Conservation (phyloP, 2,888 invertebrate species). For the Apeira syringaria region DNA sequence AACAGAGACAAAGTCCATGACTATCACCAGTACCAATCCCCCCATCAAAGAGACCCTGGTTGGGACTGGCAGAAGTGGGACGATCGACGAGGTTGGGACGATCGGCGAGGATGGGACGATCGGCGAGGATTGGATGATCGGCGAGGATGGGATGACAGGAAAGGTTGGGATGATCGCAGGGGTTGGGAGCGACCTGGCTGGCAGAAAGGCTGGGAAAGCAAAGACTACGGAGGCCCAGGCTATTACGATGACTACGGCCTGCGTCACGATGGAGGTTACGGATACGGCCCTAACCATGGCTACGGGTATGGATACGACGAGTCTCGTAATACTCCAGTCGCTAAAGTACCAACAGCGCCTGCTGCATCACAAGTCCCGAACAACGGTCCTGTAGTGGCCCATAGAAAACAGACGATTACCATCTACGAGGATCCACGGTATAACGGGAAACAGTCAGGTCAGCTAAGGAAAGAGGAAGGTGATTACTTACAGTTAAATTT, state of each 20-base stretch:
- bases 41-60: slow-evolving; percentile 53
- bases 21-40: slow-evolving; percentile 55
- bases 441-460: slow-evolving; percentile 63
- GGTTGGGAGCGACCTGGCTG: slow-evolving; percentile 48
- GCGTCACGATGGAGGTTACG: slow-evolving; percentile 69
- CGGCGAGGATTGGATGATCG: slow-evolving; percentile 50
- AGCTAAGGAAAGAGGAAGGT: slow-evolving; percentile 65
- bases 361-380: slow-evolving; percentile 52
- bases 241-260: slow-evolving; percentile 70
- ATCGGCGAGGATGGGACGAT: slow-evolving; percentile 49
- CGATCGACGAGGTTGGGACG: slow-evolving; percentile 52
- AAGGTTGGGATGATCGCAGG: slow-evolving; percentile 50
- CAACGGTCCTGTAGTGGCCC: slow-evolving; percentile 67
- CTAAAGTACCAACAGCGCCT: slow-evolving; percentile 15
- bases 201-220: slow-evolving; percentile 51
- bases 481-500: slow-evolving; percentile 71
- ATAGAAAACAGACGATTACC: slow-evolving; percentile 76
- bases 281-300: slow-evolving; percentile 64
- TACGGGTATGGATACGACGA: slow-evolving; percentile 71
- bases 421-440: slow-evolving; percentile 80
- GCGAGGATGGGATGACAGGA: slow-evolving; percentile 49
- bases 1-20: slow-evolving; percentile 65
- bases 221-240: slow-evolving; percentile 67
- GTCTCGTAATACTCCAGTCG: slow-evolving; percentile 57
- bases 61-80: slow-evolving; percentile 68